Percentiles rank a stretch among this genome's conserved stretches.
Evolutionary conservation across 1,140 invertebrate genomes (phyloP).

Genomic region (fruit fly (Drosophila melanogaster)): Release_6_plus_ISO1_MT NT_033779.5:6187001-6187500

Average conservation of each 20-base stretch:
- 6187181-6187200: conserved; percentile 33
- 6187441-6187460: neutral
- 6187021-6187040: conserved; percentile 67
- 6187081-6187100: conserved; percentile 69
- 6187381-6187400: no score
- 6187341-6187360: conserved; percentile 7
- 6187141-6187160: neutral
- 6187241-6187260: conserved; percentile 44
- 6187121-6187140: conserved; percentile 51
- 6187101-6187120: conserved; percentile 66
- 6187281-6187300: conserved; percentile 66
- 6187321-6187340: conserved; percentile 64
- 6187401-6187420: neutral
- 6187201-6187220: conserved; percentile 17
- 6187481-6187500: conserved; percentile 68
- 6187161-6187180: conserved; percentile 37
- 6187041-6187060: conserved; percentile 10
- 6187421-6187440: neutral
- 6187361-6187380: conserved; percentile 8
- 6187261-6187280: conserved; percentile 25
- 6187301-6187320: conserved; percentile 64
- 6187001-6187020: conserved; percentile 48
- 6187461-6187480: conserved; percentile 67
- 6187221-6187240: conserved; percentile 69
- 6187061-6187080: conserved; percentile 70